Evolutionary conservation across 2,113 vertebrate species (phyloP), one percentile per base, ranked within the genome.

Genomic region (Pogona vitticeps): DNA sequence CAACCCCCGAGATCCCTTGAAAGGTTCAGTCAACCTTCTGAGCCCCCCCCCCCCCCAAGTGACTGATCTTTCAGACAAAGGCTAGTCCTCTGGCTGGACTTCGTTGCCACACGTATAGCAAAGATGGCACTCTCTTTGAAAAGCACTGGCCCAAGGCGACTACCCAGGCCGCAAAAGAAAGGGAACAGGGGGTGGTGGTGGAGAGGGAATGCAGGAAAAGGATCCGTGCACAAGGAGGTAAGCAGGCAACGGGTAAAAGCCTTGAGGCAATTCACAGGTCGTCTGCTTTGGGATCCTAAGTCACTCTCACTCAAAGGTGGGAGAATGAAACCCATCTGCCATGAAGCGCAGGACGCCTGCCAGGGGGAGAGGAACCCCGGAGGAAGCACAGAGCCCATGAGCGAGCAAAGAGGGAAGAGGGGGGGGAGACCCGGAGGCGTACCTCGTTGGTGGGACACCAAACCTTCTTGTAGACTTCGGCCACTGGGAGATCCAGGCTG

Each of bases 381-480:
- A n/a, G n/a, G n/a, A n/a, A n/a, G n/a, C n/a, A n/a, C n/a, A n/a
- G n/a, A 31, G 40, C 4, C 52, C 52, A 17, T 7, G 52, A 6
- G 46, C 13, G n/a, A 63, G n/a, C n/a, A n/a, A n/a, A n/a, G n/a
- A n/a, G 88, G 80, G 79, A 20, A 0, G 67, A 33, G 46, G 76
- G 33, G 71, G 18, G 33, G 2, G 71, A 14, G 9, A n/a, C 26
- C 28, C 12, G 3, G 2, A 26, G 52, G 36, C 91, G 59, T 89
- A 99, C 98, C 98, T 99, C 99, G 61, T 99, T 99, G n/a, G 99
- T 98, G 1, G 99, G 98, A 88, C 99, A 99, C 99, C 99, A 99
- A 91, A 99, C 98, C 84, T 99, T 99, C 96, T 99, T 99, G 94
- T 99, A 99, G 87, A 99, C 99, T 91, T 99, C 99, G 4, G 97